Evolutionary conservation across 2,888 invertebrate species (phyloP).

Genomic region (Coelogynopora nodosa): DNA sequence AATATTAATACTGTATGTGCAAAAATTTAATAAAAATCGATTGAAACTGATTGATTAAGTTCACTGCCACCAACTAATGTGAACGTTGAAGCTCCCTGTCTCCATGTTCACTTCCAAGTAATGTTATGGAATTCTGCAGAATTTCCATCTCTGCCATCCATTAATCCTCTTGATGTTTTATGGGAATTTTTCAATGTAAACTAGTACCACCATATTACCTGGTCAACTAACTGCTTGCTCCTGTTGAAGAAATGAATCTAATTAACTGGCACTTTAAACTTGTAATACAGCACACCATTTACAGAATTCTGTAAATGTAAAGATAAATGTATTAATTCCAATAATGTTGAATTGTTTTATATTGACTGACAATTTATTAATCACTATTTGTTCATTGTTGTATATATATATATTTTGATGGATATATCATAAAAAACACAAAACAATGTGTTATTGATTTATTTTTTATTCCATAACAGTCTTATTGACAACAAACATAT

Average conservation of each 20-base stretch:
- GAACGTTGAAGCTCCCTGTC: not conserved
- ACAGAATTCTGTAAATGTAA: not conserved
- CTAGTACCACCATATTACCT: not conserved
- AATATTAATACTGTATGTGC: too few species aligned
- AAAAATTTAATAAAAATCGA: too few species aligned
- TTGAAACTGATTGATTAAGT: too few species aligned
- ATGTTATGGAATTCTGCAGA: not conserved
- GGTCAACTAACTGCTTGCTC: not conserved
- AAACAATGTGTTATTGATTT: not conserved
- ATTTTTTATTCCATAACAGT: not conserved
- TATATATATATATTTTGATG: not conserved
- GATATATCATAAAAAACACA: not conserved
- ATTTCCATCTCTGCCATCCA: not conserved
- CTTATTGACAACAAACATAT: too few species aligned
- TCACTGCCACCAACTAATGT: not conserved
- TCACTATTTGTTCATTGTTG: too few species aligned
- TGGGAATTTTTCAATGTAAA: not conserved
- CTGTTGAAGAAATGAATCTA: not conserved
- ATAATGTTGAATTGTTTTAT: not conserved
- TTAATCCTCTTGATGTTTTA: not conserved
- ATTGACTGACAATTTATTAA: not conserved
- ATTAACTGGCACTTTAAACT: not conserved
- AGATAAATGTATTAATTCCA: not conserved
- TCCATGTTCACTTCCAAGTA: not conserved
- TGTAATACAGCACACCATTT: not conserved